A percentile compares a stretch with the other conserved stretches of the same genome.
Conservation (phyloP, 2,797 vertebrate genomes). For the Crypturellus tataupa region DNA sequence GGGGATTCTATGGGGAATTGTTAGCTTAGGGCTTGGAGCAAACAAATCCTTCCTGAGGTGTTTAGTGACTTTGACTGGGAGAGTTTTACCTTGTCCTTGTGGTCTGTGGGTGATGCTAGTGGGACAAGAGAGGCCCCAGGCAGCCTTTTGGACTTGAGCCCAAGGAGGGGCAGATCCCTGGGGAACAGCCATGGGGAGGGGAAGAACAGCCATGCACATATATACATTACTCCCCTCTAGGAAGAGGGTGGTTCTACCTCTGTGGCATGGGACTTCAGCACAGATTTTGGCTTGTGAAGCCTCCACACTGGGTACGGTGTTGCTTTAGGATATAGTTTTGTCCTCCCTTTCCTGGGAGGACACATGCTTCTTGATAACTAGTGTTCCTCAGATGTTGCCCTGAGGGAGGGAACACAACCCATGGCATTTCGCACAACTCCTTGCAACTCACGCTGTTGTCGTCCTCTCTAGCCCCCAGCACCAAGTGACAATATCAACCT, state of each 20-base stretch:
- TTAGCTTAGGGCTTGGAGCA: not conserved
- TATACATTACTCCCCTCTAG: accelerated
- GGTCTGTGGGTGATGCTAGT: not conserved
- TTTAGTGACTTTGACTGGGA: not conserved
- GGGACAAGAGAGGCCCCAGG: not conserved
- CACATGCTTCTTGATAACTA: not conserved
- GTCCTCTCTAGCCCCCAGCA: slow-evolving; percentile 74
- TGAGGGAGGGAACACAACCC: not conserved
- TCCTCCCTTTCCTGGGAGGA: not conserved
- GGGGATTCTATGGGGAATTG: not conserved
- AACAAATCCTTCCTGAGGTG: not conserved
- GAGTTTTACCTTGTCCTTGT: not conserved
- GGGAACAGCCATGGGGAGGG: not conserved
- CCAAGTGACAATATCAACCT: slow-evolving; percentile 90
- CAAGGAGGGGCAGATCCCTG: not conserved
- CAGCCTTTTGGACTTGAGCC: not conserved
- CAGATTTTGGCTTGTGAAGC: not conserved
- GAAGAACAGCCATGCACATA: accelerated
- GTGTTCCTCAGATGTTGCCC: not conserved
- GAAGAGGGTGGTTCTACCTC: not conserved
- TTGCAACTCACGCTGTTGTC: not conserved
- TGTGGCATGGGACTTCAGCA: not conserved
- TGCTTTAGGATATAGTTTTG: not conserved
- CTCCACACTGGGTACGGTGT: not conserved
- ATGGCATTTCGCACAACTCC: too few species aligned